These are phyloP conservation scores for Hormiphora californensis DNA, from an alignment of 37 sponge, comb jelly and placozoan genomes.

Conservation along the genomic window DNA sequence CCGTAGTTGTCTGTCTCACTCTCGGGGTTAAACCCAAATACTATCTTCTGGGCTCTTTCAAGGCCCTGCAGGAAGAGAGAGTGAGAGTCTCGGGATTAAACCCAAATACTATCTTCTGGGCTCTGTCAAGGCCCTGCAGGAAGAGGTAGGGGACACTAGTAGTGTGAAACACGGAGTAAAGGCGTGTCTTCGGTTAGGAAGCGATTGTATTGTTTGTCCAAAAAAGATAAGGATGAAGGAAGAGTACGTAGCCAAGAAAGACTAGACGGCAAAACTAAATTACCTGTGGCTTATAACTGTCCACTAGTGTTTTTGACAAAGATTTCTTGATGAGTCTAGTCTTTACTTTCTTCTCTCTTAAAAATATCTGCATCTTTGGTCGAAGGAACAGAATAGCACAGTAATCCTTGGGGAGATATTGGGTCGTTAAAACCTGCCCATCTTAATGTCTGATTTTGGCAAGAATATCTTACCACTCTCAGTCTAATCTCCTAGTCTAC, in stretches of 20 bases:
- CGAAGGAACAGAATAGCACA: constrained; percentile 46
- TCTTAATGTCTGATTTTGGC: neutral
- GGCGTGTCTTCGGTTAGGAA: too few species aligned
- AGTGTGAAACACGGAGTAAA: too few species aligned
- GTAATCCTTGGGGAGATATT: constrained; percentile 17
- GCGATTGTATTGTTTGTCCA: too few species aligned
- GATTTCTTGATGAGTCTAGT: constrained; percentile 12
- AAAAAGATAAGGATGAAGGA: too few species aligned
- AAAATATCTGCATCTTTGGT: constrained; percentile 46
- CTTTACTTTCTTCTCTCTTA: constrained; percentile 46
- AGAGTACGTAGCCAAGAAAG: too few species aligned
- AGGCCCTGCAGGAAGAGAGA: too few species aligned
- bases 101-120: constrained; percentile 55
- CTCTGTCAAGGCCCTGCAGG: neutral
- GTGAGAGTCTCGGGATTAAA: neutral
- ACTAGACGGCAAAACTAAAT: too few species aligned
- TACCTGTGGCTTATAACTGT: constrained; percentile 39
- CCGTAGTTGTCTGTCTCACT: constrained; percentile 32
- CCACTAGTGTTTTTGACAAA: constrained; percentile 15
- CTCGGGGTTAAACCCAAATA: constrained; percentile 50
- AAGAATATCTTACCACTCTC: too few species aligned
- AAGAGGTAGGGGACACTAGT: too few species aligned
- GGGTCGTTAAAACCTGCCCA: neutral
- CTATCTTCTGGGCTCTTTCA: constrained; percentile 21
- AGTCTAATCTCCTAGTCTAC: too few species aligned